Evolutionary conservation across 1,140 invertebrate genomes (phyloP).

Genomic region (Aphaenogaster rudis): DNA sequence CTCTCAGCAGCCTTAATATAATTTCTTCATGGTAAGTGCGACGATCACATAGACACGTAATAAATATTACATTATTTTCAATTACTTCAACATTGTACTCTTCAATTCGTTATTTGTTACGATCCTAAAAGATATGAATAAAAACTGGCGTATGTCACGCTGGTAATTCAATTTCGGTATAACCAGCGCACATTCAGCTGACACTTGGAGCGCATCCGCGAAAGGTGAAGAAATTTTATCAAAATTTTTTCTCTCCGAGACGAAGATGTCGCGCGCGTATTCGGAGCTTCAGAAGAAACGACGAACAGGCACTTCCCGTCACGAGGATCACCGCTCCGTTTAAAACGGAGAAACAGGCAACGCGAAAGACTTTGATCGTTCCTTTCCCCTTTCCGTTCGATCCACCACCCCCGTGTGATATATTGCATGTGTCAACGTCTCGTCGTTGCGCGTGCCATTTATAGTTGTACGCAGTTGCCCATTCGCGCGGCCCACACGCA

Average conservation of each 20-base stretch:
- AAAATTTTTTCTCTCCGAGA: background rate
- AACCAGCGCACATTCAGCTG: background rate
- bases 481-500: slow-evolving; percentile 56
- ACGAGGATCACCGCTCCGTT: background rate
- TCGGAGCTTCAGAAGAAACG: background rate
- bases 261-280: background rate
- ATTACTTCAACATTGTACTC: background rate
- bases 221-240: background rate
- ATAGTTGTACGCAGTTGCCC: slow-evolving; percentile 64
- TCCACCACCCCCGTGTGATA: slow-evolving; percentile 25
- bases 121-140: background rate
- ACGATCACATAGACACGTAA: background rate
- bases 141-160: background rate
- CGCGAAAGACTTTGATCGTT: background rate
- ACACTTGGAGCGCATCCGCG: background rate
- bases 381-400: background rate
- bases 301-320: background rate
- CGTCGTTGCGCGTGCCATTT: slow-evolving; percentile 66
- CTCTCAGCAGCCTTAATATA: background rate
- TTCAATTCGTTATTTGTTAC: background rate
- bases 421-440: slow-evolving; percentile 45
- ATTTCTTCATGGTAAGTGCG: background rate
- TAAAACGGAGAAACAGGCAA: background rate
- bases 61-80: background rate
- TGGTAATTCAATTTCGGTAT: background rate